Percentiles rank a stretch among this genome's conserved stretches.
These are phyloP conservation scores for Gallinago stenura DNA, from an alignment of 2,797 vertebrate genomes.

Conservation along the genomic window DNA sequence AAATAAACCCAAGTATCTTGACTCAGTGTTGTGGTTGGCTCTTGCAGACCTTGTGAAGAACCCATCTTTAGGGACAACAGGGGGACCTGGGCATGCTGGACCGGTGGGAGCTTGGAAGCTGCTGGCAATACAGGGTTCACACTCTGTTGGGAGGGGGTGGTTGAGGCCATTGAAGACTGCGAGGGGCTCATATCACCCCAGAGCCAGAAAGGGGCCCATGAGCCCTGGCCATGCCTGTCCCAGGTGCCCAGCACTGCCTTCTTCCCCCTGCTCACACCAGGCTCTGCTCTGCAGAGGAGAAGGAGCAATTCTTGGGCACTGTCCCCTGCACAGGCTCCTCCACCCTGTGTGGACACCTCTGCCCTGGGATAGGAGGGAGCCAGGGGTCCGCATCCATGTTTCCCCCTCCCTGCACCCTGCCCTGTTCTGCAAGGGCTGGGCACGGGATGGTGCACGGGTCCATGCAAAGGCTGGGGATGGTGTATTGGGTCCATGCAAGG, in stretches of 20 bases:
- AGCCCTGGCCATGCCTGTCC: neutral
- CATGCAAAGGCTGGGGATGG: neutral
- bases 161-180: neutral
- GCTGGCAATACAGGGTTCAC: neutral
- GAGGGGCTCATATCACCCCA: neutral
- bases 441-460: neutral
- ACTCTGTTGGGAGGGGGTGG: too few relatives aligned
- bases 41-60: neutral
- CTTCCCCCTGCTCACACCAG: neutral
- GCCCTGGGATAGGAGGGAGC: neutral
- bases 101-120: neutral
- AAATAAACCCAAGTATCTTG: too few relatives aligned
- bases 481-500: neutral
- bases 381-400: too few relatives aligned
- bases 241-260: too few relatives aligned
- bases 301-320: neutral
- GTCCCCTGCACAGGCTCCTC: neutral
- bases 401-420: neutral
- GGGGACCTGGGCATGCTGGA: neutral
- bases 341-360: neutral
- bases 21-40: neutral
- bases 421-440: neutral
- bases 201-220: accelerated
- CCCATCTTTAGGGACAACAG: neutral
- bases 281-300: neutral